Evolutionary conservation across 2,888 invertebrate species (phyloP).

Genomic region (Dynastes grantii): DNA sequence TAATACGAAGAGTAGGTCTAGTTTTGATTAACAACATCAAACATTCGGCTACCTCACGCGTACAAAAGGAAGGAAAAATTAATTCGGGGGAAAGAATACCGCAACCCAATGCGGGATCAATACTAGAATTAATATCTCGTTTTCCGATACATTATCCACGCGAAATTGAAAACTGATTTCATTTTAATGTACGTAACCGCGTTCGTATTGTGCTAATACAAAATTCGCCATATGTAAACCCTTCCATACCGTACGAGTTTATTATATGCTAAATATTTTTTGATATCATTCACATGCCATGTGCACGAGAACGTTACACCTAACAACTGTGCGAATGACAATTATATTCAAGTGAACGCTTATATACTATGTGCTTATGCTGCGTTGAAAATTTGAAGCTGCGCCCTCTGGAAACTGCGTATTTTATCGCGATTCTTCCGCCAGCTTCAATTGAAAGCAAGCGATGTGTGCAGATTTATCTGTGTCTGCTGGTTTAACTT

Average conservation of each 20-base stretch:
- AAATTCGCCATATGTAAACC: slow-evolving; percentile 9
- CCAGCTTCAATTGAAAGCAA: slow-evolving; percentile 27
- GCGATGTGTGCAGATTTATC: slow-evolving; percentile 23
- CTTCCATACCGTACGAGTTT: background rate
- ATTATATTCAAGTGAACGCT: slow-evolving; percentile 23
- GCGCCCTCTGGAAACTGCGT: slow-evolving; percentile 7
- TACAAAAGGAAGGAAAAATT: slow-evolving; percentile 37
- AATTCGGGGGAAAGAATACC: slow-evolving; percentile 2
- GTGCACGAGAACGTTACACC: background rate
- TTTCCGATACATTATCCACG: slow-evolving; percentile 42
- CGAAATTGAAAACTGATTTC: slow-evolving; percentile 36
- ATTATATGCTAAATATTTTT: slow-evolving; percentile 34
- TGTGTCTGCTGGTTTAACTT: slow-evolving; percentile 8
- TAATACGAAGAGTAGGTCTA: slow-evolving; percentile 4
- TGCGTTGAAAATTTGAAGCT: slow-evolving; percentile 11
- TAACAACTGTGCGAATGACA: slow-evolving; percentile 21
- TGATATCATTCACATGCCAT: slow-evolving; percentile 28
- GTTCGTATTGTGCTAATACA: background rate
- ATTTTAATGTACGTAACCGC: slow-evolving; percentile 30
- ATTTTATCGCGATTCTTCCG: slow-evolving; percentile 8
- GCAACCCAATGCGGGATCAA: background rate
- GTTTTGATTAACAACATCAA: slow-evolving; percentile 31
- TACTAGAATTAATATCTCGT: slow-evolving; percentile 41
- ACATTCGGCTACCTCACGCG: background rate
- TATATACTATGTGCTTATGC: background rate